These are phyloP conservation scores for Campoletis raptor DNA, from an alignment of 2,888 invertebrate genomes.

Conservation along the genomic window DNA sequence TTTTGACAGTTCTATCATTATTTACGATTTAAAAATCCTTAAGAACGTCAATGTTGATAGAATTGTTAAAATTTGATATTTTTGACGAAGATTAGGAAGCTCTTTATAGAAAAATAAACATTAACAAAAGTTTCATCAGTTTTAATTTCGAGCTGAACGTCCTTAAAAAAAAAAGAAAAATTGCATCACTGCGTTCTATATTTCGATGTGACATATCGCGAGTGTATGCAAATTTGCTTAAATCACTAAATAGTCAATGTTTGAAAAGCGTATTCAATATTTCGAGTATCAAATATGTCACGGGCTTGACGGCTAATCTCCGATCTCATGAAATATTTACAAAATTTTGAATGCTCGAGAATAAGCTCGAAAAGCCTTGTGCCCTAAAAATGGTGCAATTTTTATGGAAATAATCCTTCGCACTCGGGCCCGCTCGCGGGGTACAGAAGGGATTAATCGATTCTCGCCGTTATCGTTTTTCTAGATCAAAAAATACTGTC, in stretches of 20 bases:
- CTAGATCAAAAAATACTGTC: conserved; percentile 24
- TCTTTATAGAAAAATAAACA: too few relatives aligned
- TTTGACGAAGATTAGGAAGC: too few relatives aligned
- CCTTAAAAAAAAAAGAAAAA: background rate
- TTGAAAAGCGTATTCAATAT: conserved; percentile 19
- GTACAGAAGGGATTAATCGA: background rate
- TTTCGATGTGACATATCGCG: background rate
- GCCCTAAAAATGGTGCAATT: conserved; percentile 8
- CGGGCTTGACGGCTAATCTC: background rate
- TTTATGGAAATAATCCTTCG: background rate
- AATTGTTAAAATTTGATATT: too few relatives aligned
- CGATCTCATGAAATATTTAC: conserved; percentile 6
- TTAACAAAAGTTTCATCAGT: too few relatives aligned
- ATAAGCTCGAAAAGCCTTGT: conserved; percentile 8
- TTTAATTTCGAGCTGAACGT: too few relatives aligned
- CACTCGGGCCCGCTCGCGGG: background rate
- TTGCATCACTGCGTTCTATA: conserved; percentile 7
- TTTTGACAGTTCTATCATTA: too few relatives aligned
- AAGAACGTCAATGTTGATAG: too few relatives aligned
- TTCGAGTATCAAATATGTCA: conserved; percentile 17
- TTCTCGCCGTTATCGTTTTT: background rate
- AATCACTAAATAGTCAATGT: conserved; percentile 7
- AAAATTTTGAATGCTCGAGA: background rate
- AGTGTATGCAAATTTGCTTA: background rate
- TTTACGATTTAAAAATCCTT: too few relatives aligned